phyloP scores from a whole-genome alignment of 2,113 vertebrate species.

The Cynopterus brachyotis region DNA sequence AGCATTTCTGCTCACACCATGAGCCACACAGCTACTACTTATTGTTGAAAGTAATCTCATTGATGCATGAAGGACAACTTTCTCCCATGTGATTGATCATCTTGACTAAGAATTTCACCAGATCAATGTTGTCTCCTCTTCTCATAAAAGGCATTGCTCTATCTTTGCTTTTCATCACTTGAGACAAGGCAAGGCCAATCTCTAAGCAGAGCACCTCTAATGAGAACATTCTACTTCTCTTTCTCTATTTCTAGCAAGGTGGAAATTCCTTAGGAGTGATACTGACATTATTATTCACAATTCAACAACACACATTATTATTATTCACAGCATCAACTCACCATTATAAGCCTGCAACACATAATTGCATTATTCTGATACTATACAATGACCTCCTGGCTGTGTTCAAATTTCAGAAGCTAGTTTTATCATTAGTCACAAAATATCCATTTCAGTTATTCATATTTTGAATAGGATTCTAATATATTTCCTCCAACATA shows the following conservation, averaged over 20 bases:
- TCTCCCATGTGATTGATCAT: constrained; percentile 36
- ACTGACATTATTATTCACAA: constrained; percentile 13
- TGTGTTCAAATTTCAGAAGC: constrained; percentile 54
- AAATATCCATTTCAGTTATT: constrained; percentile 48
- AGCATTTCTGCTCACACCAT: background rate
- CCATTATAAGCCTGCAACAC: constrained; percentile 23
- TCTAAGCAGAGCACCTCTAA: background rate
- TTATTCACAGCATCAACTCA: constrained; percentile 47
- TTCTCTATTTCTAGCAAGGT: constrained; percentile 9
- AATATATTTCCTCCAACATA: background rate
- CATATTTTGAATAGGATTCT: constrained; percentile 43
- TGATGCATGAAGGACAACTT: constrained; percentile 46
- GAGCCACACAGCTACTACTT: background rate
- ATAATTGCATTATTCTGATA: constrained; percentile 37
- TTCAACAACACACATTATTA: constrained; percentile 38
- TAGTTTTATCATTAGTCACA: constrained; percentile 63
- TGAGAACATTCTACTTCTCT: constrained; percentile 48
- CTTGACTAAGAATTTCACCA: constrained; percentile 32
- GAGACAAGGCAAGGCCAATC: background rate
- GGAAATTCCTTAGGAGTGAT: constrained; percentile 22
- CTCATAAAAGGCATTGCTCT: constrained; percentile 63
- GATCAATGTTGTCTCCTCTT: constrained; percentile 56
- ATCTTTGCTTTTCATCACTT: constrained; percentile 50
- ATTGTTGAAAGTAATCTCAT: constrained; percentile 19
- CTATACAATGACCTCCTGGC: constrained; percentile 49